These are phyloP conservation scores for Ctenopoma kingsleyae DNA, from an alignment of 2,797 vertebrate genomes.

Conservation along the genomic window DNA sequence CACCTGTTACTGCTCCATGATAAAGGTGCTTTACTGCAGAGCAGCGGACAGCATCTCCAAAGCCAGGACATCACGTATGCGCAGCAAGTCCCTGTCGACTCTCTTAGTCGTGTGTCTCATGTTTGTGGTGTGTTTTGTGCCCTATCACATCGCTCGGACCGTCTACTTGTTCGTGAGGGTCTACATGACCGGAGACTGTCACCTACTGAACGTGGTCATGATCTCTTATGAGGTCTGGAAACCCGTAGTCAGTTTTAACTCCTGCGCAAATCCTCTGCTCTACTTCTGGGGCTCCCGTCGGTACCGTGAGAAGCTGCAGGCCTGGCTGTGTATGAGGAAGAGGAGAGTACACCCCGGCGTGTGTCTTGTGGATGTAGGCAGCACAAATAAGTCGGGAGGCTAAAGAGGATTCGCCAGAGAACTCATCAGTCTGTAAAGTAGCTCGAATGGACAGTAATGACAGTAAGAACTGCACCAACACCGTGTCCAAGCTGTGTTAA, in stretches of 20 bases:
- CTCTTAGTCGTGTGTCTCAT: slow-evolving; percentile 57
- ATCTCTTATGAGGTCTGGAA: slow-evolving; percentile 73
- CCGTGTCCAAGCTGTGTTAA: neutral
- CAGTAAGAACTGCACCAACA: neutral
- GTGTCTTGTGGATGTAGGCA: slow-evolving; percentile 15
- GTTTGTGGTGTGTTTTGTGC: slow-evolving; percentile 73
- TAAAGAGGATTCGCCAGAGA: neutral
- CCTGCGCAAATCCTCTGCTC: slow-evolving; percentile 75
- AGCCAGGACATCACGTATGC: neutral
- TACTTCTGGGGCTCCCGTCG: slow-evolving; percentile 60
- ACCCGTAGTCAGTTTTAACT: slow-evolving; percentile 71
- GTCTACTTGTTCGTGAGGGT: slow-evolving; percentile 60
- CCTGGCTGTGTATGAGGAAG: slow-evolving; percentile 42
- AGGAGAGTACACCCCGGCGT: slow-evolving; percentile 40
- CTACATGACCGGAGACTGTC: slow-evolving; percentile 53
- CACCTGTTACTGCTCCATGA: slow-evolving; percentile 67
- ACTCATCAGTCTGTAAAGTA: neutral
- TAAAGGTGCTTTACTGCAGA: slow-evolving; percentile 57
- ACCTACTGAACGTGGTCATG: slow-evolving; percentile 44
- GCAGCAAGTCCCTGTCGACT: slow-evolving; percentile 65
- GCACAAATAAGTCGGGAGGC: slow-evolving; percentile 3
- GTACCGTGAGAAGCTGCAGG: slow-evolving; percentile 40
- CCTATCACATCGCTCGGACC: slow-evolving; percentile 66
- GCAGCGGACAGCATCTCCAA: neutral
- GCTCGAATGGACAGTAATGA: neutral